Base-by-base conservation (phyloP, 2,888 invertebrate genomes). In the Gortyna flavago region DNA sequence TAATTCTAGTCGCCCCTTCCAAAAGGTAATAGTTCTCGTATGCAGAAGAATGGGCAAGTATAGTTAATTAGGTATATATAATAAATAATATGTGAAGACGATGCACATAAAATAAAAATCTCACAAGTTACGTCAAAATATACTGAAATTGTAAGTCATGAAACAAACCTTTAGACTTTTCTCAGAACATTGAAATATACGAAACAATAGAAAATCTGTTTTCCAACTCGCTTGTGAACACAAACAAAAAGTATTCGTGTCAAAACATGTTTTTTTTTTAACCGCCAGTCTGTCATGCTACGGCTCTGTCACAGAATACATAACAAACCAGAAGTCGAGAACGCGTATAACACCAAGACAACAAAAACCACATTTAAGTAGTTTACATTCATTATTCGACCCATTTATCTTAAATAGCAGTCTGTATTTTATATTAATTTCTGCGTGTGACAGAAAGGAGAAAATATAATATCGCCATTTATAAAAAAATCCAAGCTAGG, bases 251-350 rank as follows among this genome's bases (percentile, higher is more conserved):
- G 62, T 57, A 68, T 54, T 65, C 25, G 32, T 41, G 25, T 66
- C 41, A 62, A 41, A 62, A 67, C 80, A 69, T 67, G 35, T 7
- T 32, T 9, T 72, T 68, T 62, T 62, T 59, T 62, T 38, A 32
- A 51, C 18, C 32, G 9, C 4, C 35, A 13, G 1, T 61, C n/a
- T 76, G 29, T 51, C 29, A 62, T 41, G 48, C 32, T 5, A 25
- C 38, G 9, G 13, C 11, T 11, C 21, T 9, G 21, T 18, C 51
- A 18, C 77, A 54, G 77, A 57, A 64, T 70, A 71, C 25, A 32
- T 5, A 70, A 29, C 2, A 4, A 57, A 25, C 13, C 54, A 64
- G 77, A 78, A 68, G 44, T 0, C 9, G 3, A 5, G 3, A 61
- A 61, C 7, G 5, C 16, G 25, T 11, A 1, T 57, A 57, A 4